Evolutionary conservation across 2,113 vertebrate genomes (phyloP), one percentile per base, ranked within the genome.

Genomic region (Actenoides hombroni): DNA sequence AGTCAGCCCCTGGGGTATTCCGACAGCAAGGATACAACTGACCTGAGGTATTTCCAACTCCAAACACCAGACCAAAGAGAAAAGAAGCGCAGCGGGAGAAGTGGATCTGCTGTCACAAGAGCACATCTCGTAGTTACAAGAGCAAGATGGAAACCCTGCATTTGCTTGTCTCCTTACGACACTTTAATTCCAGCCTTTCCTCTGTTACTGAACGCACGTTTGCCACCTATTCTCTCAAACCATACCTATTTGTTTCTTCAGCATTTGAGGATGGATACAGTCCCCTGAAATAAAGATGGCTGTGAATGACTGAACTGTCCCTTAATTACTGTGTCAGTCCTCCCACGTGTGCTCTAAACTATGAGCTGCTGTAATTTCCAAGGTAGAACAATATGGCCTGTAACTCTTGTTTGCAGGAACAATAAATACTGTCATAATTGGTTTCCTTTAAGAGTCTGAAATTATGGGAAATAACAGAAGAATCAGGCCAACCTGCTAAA

Each of bases 141-240:
- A 83, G 23, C 59, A 24, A 1, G 14, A 44, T 54, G 79, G 69
- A 93, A 96, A 85, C 46, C 57, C 57, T 87, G 81, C 63, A 67
- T 87, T 77, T 94, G 77, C 88, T 77, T 92, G 67, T 70, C 77
- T 91, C 56, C 64, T 82, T 87, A 76, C 68, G 77, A 88, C 80
- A 85, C 84, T 79, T 89, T 92, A 90, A 95, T 94, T 93, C 65
- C 46, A 96, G 53, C 24, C 15, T 78, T 78, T 78, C 73, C 53
- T 81, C 78, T 86, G 26, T 48, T 92, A 75, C 83, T 83, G 56
- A 90, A 88, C 7, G 29, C 42, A 80, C 21, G 42, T 83, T 85
- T 90, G 53, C 67, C 40, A 70, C 59, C n/a, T 94, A 59, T 48
- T 96, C 71, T 61, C 63, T 44, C 76, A 57, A 88, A 64, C 49